Percentiles rank a stretch among this genome's conserved stretches.
Evolutionary conservation across 2,113 vertebrate species (phyloP).

Genomic region (Cichladusa arquata): DNA sequence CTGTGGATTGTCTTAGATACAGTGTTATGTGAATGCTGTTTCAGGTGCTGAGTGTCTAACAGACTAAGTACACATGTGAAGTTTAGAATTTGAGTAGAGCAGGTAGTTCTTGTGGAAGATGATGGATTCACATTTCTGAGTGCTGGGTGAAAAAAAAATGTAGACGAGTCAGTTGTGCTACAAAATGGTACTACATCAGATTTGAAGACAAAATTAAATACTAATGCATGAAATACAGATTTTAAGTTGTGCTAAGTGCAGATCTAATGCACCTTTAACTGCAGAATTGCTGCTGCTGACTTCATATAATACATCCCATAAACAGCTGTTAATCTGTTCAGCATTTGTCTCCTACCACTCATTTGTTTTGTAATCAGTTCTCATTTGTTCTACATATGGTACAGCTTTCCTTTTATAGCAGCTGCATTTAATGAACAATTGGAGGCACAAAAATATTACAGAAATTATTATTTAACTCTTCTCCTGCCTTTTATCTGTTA

Average conservation of each 20-base stretch:
- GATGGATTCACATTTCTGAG: background rate
- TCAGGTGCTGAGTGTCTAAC: background rate
- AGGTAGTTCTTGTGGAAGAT: background rate
- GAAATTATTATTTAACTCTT: constrained; percentile 24
- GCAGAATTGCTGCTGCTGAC: background rate
- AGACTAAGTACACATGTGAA: background rate
- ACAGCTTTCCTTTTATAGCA: constrained; percentile 19
- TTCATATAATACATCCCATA: constrained; percentile 12
- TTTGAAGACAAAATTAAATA: background rate
- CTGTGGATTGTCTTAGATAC: background rate
- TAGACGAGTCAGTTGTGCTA: background rate
- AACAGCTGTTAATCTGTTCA: constrained; percentile 54
- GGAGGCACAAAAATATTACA: constrained; percentile 6
- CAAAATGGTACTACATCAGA: background rate
- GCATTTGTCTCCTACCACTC: constrained; percentile 20
- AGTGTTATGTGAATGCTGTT: background rate
- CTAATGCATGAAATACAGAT: background rate
- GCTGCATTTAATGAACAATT: constrained; percentile 37
- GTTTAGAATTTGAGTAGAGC: background rate
- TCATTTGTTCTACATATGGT: constrained; percentile 43
- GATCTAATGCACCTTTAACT: background rate
- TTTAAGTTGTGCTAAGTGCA: background rate
- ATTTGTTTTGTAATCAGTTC: constrained; percentile 57
- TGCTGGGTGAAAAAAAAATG: background rate
- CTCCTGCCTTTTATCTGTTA: background rate